Percentiles rank a stretch among this genome's conserved stretches.
Evolutionary conservation across 2,797 vertebrate species (phyloP).

Genomic region (Propithecus perrieri): DNA sequence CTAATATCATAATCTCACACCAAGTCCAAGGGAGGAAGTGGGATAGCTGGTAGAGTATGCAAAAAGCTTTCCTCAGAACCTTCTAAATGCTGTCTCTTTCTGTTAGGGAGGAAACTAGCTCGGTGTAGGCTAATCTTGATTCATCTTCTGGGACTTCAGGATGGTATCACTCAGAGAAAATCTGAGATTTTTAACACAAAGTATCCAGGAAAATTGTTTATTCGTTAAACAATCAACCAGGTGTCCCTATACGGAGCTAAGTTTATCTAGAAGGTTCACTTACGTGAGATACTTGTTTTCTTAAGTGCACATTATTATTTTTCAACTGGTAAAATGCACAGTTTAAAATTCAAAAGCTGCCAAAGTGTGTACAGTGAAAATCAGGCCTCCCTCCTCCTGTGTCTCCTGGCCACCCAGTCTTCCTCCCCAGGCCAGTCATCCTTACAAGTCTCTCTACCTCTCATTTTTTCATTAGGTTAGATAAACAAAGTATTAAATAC

Average conservation of each 20-base stretch:
- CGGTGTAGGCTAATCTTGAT: neutral
- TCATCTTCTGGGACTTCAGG: neutral
- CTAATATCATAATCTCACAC: neutral
- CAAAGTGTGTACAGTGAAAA: neutral
- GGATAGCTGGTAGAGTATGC: neutral
- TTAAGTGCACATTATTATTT: neutral
- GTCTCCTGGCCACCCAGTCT: neutral
- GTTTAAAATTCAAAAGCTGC: slow-evolving; percentile 3
- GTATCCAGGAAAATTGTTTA: neutral
- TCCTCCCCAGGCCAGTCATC: neutral
- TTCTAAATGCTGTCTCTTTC: neutral
- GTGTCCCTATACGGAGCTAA: neutral
- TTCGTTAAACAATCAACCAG: neutral
- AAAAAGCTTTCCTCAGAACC: neutral
- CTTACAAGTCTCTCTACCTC: neutral
- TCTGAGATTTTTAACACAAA: neutral
- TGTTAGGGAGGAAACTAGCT: neutral
- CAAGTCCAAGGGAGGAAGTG: neutral
- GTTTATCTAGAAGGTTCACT: neutral
- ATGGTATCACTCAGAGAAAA: neutral
- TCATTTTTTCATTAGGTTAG: neutral
- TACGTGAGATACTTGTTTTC: neutral
- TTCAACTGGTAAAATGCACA: neutral
- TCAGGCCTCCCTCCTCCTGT: neutral
- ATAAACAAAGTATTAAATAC: neutral